Evolutionary conservation across 2,888 invertebrate genomes (phyloP), one percentile per base, ranked within the genome.

Genomic region (Agriotes lineatus): DNA sequence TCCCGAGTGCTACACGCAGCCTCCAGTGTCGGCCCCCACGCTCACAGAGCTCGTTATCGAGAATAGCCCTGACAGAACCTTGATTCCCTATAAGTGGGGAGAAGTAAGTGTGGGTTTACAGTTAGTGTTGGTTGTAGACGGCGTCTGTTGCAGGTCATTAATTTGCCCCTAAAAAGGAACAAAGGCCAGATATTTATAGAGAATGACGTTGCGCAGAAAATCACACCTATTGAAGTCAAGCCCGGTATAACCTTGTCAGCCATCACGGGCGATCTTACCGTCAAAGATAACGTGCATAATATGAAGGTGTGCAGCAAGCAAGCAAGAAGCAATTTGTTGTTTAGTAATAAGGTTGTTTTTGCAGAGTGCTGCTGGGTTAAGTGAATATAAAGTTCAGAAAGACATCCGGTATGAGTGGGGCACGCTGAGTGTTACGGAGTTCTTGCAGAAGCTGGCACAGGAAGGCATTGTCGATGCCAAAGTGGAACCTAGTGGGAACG

Each of bases 1-100:
- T 74, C 95, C 96, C 0, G 95, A 96, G 82, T 91, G 91, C 79
- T 97, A 97, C 84, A 92, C 92, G 18, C 88, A 89, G 68, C 93
- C 94, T 14, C 92, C 93, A 16, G 84, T 88, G 6, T 87, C 89
- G 16, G 90, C 91, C 2, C 90, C 91, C 0, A 90, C 91, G 79
- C 85, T 91, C 67, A 85, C 89, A 1, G 93, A 93, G 79, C 86
- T 92, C 67, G 89, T 91, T 39, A 90, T 91, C 62, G 89, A 90
- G 69, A 80, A 70, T 39, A 82, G 77, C 69, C 74, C 81, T 3
- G 84, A 85, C 67, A 77, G 83, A 10, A 83, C 79, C 2, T 69
- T 85, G 16, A 83, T 84, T 80, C 83, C 90, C 0, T 93, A 92
- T 77, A 93, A 91, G 83, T 88, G 92, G 79, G 92, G 93, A 0